Evolutionary conservation across 2,888 invertebrate genomes (phyloP).

Genomic region (Eueremaeus valkanovi): DNA sequence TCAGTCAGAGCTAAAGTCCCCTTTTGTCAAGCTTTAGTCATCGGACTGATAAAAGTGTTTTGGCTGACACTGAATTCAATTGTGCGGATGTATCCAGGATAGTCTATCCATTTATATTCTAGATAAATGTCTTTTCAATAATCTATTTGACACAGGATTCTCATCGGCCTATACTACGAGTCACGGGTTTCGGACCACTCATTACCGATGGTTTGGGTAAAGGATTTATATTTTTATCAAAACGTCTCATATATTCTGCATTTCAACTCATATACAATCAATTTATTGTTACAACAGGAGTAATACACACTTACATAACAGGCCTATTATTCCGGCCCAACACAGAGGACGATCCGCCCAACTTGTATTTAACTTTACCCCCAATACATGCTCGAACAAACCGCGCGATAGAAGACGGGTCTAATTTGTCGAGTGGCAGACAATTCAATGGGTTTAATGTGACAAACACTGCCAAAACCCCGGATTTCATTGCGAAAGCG

Average conservation of each 20-base stretch:
- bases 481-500: neutral
- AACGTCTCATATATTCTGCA: neutral
- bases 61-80: no score
- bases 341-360: neutral
- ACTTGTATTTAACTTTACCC: slow-evolving; percentile 35
- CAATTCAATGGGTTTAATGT: neutral
- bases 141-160: slow-evolving; percentile 15
- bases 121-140: no score
- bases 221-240: neutral
- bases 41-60: no score
- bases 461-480: neutral
- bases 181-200: slow-evolving; percentile 45
- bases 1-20: no score
- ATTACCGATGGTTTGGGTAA: slow-evolving; percentile 46
- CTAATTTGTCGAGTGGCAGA: neutral
- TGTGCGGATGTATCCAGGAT: no score
- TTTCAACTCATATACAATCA: no score
- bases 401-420: neutral
- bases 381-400: slow-evolving; percentile 39
- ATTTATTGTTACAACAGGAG: neutral
- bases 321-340: slow-evolving; percentile 43
- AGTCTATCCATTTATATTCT: no score
- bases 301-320: slow-evolving; percentile 47
- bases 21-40: no score
- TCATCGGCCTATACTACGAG: slow-evolving; percentile 40